These are phyloP conservation scores for Meloidogyne chitwoodi DNA, from an alignment of 1,140 invertebrate genomes.

Conservation along the genomic window DNA sequence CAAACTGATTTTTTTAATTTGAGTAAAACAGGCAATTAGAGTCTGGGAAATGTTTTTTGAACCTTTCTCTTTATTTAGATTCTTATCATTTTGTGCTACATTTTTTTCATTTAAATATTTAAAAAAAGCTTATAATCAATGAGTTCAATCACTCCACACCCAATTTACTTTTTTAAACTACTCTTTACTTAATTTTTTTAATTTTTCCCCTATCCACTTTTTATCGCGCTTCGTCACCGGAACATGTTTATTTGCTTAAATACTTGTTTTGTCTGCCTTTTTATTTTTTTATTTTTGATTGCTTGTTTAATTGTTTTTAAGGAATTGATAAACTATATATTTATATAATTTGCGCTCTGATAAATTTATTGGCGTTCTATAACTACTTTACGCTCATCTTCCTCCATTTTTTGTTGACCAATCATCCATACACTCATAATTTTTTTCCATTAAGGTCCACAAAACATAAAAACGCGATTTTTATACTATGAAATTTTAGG, in stretches of 20 bases:
- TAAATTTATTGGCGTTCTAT: not conserved
- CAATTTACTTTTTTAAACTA: not conserved
- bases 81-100: too few relatives aligned
- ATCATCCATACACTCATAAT: not conserved
- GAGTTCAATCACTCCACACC: not conserved
- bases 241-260: not conserved
- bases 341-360: not conserved
- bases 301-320: not conserved
- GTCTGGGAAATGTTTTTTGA: not conserved
- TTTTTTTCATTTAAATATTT: too few relatives aligned
- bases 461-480: not conserved
- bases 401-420: not conserved
- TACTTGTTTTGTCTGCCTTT: not conserved
- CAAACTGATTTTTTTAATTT: not conserved
- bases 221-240: not conserved
- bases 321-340: not conserved
- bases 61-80: not conserved
- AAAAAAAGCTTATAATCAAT: too few relatives aligned
- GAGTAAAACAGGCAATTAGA: not conserved
- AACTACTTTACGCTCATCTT: not conserved
- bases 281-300: not conserved
- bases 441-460: not conserved
- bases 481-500: not conserved
- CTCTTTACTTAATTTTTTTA: not conserved
- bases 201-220: not conserved